These are phyloP conservation scores for Buteo buteo DNA, from an alignment of 2,113 vertebrate genomes.

Conservation along the genomic window DNA sequence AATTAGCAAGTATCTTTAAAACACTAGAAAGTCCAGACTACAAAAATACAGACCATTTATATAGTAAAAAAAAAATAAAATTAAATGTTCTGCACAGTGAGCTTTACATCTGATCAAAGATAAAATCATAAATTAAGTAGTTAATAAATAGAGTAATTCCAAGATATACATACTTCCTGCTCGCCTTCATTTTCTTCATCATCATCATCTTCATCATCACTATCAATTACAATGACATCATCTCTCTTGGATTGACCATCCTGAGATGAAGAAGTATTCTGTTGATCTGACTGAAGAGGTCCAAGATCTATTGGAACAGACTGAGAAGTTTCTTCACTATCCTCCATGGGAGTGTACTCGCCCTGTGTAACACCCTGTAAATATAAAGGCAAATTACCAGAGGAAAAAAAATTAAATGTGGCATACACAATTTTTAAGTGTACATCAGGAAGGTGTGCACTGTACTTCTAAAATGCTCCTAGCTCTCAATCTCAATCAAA, in stretches of 20 bases:
- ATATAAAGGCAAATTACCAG: not conserved
- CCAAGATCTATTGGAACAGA: conserved; percentile 80
- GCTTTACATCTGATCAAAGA: not conserved
- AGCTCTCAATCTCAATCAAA: not conserved
- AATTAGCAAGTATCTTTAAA: not conserved
- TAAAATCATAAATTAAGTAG: not conserved
- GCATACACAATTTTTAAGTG: not conserved
- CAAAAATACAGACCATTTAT: not conserved
- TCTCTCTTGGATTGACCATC: conserved; percentile 80
- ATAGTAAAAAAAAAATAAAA: not conserved
- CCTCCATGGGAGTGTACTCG: conserved; percentile 83
- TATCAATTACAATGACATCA: conserved; percentile 91
- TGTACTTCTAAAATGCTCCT: not conserved
- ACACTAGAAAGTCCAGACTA: not conserved
- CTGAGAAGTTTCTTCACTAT: conserved; percentile 80
- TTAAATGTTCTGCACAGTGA: not conserved
- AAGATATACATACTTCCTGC: conserved; percentile 71
- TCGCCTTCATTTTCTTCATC: conserved; percentile 90
- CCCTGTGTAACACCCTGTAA: conserved; percentile 82
- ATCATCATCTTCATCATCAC: conserved; percentile 89
- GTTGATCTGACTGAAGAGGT: conserved; percentile 75
- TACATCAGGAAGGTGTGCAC: not conserved
- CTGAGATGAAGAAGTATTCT: conserved; percentile 74
- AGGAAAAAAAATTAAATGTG: not conserved
- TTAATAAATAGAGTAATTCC: not conserved